Evolutionary conservation across 2,888 invertebrate species (phyloP).

Genomic region (Cecidostiba fungosa): DNA sequence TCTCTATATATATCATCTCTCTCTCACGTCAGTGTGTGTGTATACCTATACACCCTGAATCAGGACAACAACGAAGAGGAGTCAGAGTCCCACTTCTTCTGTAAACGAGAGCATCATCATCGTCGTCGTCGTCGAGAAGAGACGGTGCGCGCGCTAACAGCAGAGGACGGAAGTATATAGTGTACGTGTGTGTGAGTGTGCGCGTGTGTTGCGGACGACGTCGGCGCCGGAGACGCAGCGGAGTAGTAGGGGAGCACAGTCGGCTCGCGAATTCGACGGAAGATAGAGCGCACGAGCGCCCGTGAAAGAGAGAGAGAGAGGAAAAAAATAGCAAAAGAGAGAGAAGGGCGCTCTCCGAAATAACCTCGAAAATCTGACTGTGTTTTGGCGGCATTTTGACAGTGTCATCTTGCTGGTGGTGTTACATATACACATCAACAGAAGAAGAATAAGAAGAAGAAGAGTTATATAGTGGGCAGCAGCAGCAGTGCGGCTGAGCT

Average conservation of each 20-base stretch:
- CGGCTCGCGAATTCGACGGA: conserved; percentile 35
- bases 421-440: background rate
- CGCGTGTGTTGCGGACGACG: conserved; percentile 14
- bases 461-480: background rate
- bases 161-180: conserved; percentile 60
- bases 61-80: conserved; percentile 5
- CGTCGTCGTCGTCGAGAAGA: background rate
- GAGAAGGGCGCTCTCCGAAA: conserved; percentile 50
- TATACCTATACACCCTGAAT: background rate
- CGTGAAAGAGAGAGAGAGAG: conserved; percentile 60
- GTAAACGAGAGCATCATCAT: background rate
- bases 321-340: conserved; percentile 61
- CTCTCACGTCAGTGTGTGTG: conserved; percentile 64
- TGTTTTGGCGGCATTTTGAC: conserved; percentile 3
- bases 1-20: background rate
- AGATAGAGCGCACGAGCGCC: conserved; percentile 1
- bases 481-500: conserved; percentile 65
- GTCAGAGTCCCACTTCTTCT: background rate
- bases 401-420: background rate
- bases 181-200: background rate
- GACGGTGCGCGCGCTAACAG: background rate
- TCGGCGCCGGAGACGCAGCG: conserved; percentile 46
- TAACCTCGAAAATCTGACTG: conserved; percentile 39
- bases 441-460: conserved; percentile 16
- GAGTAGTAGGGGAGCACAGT: conserved; percentile 26